Evolutionary conservation across 1,140 invertebrate genomes (phyloP).

Genomic region (Bombus haemorrhoidalis): DNA sequence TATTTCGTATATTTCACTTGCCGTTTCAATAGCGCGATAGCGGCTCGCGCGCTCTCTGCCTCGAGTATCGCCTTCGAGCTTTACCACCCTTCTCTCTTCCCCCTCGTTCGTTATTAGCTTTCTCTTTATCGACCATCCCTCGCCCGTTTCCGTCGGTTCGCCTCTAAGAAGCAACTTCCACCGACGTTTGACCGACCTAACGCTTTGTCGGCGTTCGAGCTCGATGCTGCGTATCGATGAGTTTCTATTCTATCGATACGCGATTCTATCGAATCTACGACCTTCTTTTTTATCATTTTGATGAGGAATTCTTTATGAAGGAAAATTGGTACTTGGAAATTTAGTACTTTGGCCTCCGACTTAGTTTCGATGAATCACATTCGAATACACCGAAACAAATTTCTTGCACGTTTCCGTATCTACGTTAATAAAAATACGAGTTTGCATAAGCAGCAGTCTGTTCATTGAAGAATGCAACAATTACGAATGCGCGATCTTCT

Average conservation of each 20-base stretch:
- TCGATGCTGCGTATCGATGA: neutral
- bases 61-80: conserved; percentile 62
- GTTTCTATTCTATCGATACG: no score
- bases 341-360: no score
- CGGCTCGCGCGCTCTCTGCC: conserved; percentile 53
- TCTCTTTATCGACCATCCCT: conserved; percentile 47
- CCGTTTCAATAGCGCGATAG: conserved; percentile 81
- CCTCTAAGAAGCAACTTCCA: conserved; percentile 50
- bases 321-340: no score
- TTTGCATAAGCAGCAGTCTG: no score
- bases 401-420: no score
- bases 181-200: conserved; percentile 31
- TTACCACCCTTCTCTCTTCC: neutral
- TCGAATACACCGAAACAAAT: no score
- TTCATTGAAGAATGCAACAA: no score
- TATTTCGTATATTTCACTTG: conserved; percentile 84
- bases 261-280: neutral
- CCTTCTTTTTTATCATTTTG: neutral
- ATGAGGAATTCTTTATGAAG: no score
- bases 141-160: conserved; percentile 8
- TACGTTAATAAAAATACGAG: neutral
- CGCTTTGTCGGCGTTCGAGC: neutral
- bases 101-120: conserved; percentile 43
- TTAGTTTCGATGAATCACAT: no score
- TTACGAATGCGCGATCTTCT: conserved; percentile 35